Evolutionary conservation across 2,113 vertebrate genomes (phyloP), one percentile per base, ranked within the genome.

Genomic region (Leptosomus discolor): DNA sequence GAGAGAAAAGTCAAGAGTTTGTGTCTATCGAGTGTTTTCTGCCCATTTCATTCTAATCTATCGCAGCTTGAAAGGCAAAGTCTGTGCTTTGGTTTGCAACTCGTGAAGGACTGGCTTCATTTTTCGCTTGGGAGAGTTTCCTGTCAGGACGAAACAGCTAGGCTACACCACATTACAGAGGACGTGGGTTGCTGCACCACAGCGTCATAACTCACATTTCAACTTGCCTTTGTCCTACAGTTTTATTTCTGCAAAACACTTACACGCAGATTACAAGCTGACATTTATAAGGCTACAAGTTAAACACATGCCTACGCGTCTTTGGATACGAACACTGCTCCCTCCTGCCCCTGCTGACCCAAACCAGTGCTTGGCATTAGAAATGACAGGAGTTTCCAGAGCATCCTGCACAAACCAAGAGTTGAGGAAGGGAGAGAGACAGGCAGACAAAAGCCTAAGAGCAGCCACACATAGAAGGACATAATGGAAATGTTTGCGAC

Each of bases 381-480:
- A 92, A 90, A 48, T 32, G 6, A 57, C 0, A 0, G 15, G 73
- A 84, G 41, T 71, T 63, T 88, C 58, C 1, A 0, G 63, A 76
- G 57, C 43, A 57, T 34, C 30, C 23, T 45, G 5, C 1, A 3
- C 37, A 65, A 79, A 71, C 3, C 13, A 39, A 34, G 37, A 73
- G 29, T 11, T 63, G 17, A 85, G 32, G n/a, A 57, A 70, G 16
- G 19, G 11, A 69, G 56, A 61, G 15, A 76, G 22, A 36, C 3
- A 50, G 29, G 41, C 24, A 69, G n/a, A 80, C 27, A 64, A 83
- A 75, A 92, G 43, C 27, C 51, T 39, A 53, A 36, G 8, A 94
- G 32, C 68, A 84, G 32, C 15, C 46, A 36, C 14, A 58, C 1
- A 5, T n/a, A 63, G 76, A 79, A 86, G 5, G 27, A n/a, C 51